phyloP scores from a whole-genome alignment of 2,888 invertebrate species.

The Amphipoea oculea region DNA sequence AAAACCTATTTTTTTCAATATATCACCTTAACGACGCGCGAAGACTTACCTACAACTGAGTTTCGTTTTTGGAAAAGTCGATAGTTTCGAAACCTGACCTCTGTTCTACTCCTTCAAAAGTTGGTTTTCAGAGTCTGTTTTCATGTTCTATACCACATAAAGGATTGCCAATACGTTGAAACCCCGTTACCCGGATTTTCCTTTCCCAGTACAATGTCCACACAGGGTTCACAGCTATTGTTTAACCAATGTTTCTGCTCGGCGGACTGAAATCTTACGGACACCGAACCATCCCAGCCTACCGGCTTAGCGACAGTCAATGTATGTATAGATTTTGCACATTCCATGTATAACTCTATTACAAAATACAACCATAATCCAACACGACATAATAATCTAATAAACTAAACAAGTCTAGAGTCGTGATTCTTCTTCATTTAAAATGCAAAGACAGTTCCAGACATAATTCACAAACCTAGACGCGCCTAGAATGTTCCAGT shows the following conservation, averaged over 20 bases:
- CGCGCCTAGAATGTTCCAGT: constrained; percentile 34
- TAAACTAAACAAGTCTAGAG: constrained; percentile 19
- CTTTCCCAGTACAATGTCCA: not conserved
- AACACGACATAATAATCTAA: constrained; percentile 28
- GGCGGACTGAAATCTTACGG: not conserved
- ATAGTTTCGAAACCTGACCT: not conserved
- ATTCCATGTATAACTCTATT: not conserved
- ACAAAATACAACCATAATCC: constrained; percentile 5
- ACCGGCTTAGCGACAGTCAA: not conserved
- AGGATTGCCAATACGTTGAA: not conserved
- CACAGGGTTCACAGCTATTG: not conserved
- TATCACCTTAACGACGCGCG: no score
- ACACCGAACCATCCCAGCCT: no score
- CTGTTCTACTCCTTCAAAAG: no score
- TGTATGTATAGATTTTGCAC: not conserved
- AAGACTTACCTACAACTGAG: not conserved
- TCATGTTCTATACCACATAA: not conserved
- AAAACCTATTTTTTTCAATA: no score
- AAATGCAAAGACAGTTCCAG: constrained; percentile 35
- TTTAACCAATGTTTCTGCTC: not conserved
- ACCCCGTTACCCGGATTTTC: not conserved
- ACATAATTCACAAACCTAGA: constrained; percentile 42
- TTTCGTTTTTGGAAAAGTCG: not conserved
- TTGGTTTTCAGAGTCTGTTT: no score
- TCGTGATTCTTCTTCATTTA: constrained; percentile 42